Percentiles rank a stretch among this genome's conserved stretches.
Conservation (phyloP, 2,113 vertebrate species). For the Bungarus multicinctus region DNA sequence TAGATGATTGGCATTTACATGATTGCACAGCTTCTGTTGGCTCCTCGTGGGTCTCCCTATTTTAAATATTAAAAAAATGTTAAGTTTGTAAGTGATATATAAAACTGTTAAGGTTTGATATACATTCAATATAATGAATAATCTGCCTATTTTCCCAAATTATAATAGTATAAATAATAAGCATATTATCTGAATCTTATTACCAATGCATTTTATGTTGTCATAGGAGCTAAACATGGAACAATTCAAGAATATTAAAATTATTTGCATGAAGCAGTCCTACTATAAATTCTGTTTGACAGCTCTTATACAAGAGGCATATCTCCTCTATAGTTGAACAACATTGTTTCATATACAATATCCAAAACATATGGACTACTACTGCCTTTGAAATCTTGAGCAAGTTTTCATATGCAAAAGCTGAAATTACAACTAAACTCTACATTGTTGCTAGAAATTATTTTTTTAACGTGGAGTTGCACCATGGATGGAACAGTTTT, state of each 20-base stretch:
- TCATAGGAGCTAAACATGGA: not conserved
- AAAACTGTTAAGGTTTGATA: not conserved
- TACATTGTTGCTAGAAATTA: not conserved
- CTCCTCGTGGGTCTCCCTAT: constrained; percentile 67
- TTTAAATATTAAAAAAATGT: constrained; percentile 25
- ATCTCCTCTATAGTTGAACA: not conserved
- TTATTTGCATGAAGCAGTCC: not conserved
- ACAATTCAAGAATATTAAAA: not conserved
- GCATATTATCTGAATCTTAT: not conserved
- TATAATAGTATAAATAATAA: not conserved
- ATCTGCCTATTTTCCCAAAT: not conserved
- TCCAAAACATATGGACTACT: not conserved
- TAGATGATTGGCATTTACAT: constrained; percentile 75
- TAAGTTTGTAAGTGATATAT: not conserved
- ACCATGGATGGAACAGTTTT: not conserved
- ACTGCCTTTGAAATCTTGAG: not conserved
- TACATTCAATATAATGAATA: not conserved
- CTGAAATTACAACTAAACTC: not conserved
- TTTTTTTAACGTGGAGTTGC: not conserved
- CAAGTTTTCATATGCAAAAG: not conserved
- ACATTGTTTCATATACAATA: not conserved
- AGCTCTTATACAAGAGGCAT: not conserved
- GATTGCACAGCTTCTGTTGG: constrained; percentile 74
- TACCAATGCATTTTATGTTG: not conserved
- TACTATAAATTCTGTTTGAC: not conserved